Conservation (phyloP, 2,113 vertebrate species). For the Menura novaehollandiae region DNA sequence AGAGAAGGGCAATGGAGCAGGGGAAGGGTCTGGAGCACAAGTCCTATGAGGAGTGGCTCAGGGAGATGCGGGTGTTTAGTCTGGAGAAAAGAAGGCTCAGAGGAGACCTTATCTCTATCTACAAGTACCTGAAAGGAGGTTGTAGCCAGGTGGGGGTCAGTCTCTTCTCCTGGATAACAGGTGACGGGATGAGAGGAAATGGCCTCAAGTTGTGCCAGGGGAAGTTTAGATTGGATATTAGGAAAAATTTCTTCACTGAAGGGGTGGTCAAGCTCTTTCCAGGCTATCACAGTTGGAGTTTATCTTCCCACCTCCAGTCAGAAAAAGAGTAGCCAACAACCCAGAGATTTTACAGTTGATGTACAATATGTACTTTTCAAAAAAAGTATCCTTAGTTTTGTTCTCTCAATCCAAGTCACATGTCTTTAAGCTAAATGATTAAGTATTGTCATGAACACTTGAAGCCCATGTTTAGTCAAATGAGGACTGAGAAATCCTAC, state of each 20-base stretch:
- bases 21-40: background rate
- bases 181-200: background rate
- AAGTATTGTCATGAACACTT: background rate
- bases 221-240: background rate
- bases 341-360: background rate
- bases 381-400: background rate
- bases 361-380: background rate
- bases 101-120: background rate
- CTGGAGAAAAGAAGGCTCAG: background rate
- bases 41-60: background rate
- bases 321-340: background rate
- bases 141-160: fast-evolving
- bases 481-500: background rate
- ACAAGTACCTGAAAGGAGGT: background rate
- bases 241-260: background rate
- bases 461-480: background rate
- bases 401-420: background rate
- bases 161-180: background rate
- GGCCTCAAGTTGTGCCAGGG: background rate
- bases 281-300: background rate
- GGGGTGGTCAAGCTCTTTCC: background rate
- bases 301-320: background rate
- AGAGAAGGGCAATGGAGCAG: background rate
- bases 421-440: background rate
- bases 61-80: background rate